Base-by-base conservation (phyloP, 2,888 invertebrate genomes). In the Geotrupes spiniger region DNA sequence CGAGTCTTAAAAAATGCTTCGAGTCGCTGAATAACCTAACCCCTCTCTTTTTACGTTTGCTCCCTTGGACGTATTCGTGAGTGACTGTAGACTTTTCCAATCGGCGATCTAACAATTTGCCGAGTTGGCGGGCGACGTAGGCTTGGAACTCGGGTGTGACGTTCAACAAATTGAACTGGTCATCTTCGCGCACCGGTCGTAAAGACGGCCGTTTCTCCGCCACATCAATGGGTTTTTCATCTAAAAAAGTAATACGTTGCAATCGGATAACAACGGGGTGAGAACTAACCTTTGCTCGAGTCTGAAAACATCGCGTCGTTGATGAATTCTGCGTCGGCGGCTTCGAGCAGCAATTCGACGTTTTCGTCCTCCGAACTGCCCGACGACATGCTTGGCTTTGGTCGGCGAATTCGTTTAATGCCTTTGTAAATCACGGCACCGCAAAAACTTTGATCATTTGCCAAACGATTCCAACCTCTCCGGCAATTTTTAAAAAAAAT, bases 81-180 rank as follows among this genome's bases (percentile, higher is more conserved):
- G 42, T 45, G 4, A 28, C 46, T 25, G 61, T 31, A 40, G 38
- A 43, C 36, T 59, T 49, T 12, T 74, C 68, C n/a, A 77, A 58
- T 49, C 70, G 70, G 52, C 70, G 73, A 29, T 74, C 69, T 28
- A 82, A 74, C 25, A 78, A 65, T 12, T 67, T 69, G 1, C 78
- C 75, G 33, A 81, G 63, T 65, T 78, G 77, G 33, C 73, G 74
- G 5, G 77, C 77, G 41, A 81, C 76, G 49, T 66, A 70, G 27
- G 69, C 74, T 59, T 78, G 78, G 67, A 80, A 72, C 56, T 76
- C 74, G 11, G 73, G 72, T 2, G 80, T 78, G 1, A 80, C 76
- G 59, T 74, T 60, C n/a, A 69, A 75, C 1, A 76, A 70, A 63
- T 79, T 79, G 58, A 78, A 79, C 28, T 75, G 71, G 5, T 78